phyloP scores from a whole-genome alignment of 1,140 invertebrate species.

The Hypothenemus hampei region DNA sequence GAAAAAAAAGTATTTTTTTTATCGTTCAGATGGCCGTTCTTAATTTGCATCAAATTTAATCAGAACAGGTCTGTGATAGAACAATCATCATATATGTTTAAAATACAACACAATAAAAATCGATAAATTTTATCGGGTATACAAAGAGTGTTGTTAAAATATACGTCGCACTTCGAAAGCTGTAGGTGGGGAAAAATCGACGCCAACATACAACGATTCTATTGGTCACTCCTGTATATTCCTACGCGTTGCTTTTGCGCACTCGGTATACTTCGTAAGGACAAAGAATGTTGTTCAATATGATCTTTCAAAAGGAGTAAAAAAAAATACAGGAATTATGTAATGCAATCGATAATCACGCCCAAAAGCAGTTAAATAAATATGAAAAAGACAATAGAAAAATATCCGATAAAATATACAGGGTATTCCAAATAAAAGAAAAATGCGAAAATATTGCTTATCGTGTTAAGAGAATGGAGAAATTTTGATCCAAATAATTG shows the following conservation, averaged over 20 bases:
- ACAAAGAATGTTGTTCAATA: neutral
- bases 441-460: neutral
- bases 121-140: no score
- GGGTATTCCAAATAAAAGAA: no score
- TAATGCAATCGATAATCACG: neutral
- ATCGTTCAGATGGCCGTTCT: conserved; percentile 22
- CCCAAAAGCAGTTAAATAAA: neutral
- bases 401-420: no score
- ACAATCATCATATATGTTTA: conserved; percentile 22
- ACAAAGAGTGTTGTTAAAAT: no score
- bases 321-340: neutral
- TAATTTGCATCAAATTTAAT: conserved; percentile 10
- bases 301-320: neutral
- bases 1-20: no score
- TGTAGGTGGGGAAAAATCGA: conserved; percentile 1
- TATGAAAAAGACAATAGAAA: no score
- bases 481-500: neutral
- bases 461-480: neutral
- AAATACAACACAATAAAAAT: no score
- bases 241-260: conserved; percentile 21
- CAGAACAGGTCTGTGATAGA: conserved; percentile 25
- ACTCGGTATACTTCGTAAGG: conserved; percentile 16
- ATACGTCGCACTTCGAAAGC: no score
- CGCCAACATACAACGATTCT: conserved; percentile 7
- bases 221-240: conserved; percentile 23